Base-by-base conservation (phyloP, 2,113 vertebrate genomes). In the Perca flavescens region DNA sequence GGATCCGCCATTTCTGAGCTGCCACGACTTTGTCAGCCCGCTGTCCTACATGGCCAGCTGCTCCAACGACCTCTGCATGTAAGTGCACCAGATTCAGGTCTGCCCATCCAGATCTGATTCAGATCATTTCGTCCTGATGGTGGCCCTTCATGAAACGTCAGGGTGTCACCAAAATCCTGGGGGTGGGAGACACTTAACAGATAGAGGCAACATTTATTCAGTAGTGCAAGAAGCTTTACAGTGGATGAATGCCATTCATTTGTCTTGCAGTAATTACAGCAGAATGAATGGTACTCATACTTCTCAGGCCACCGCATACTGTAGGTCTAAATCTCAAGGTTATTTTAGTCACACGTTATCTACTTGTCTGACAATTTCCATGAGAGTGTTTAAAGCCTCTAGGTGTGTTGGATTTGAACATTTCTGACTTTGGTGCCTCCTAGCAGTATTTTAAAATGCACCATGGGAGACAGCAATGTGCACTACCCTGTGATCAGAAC, bases 61-160 rank as follows among this genome's bases (percentile, higher is more conserved):
- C 89, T 96, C 96, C 86, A 99, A 97, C 3, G 98, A 99, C 83
- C 96, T 99, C 80, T 99, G 98, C 93, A 94, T 93, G 98, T 99
- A 95, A 98, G 98, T 84, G 14, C 28, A 22, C 19, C 69, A 2
- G 12, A 77, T 47, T 36, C 46, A 74, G 2, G 63, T 34, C n/a
- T 6, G 25, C 34, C n/a, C 60, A 19, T 15, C 49, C 40, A 72
- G 46, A 67, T 46, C 19, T 15, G 47, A 19, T 15, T 60, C 40
- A 72, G 46, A 67, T 46, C 19, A 2, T 1, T 47, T 56, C 15
- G 52, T 47, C 52, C 16, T 0, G 10, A 66, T n/a, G 25, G 5
- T 1, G 36, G 40, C 36, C 17, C 22, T 7, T 5, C 21, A 36
- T 10, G 12, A 61, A 31, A 49, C 5, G 1, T 13, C 22, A 49